Conservation (phyloP, 2,113 vertebrate species). For the Aramus guarauna region DNA sequence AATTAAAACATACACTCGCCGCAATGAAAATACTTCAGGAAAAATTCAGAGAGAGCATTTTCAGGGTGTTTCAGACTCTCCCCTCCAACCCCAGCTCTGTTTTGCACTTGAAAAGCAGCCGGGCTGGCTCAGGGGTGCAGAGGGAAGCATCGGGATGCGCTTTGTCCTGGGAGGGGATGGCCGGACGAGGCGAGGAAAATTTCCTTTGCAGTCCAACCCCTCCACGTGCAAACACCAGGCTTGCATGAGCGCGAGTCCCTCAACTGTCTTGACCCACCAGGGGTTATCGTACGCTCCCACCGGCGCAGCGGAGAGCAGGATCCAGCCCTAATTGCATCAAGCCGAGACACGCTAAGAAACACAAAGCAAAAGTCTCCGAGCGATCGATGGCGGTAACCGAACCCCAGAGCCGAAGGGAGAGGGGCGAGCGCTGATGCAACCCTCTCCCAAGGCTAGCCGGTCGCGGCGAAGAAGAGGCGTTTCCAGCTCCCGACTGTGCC, state of each 20-base stretch:
- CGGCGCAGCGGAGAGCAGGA: background rate
- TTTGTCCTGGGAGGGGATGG: background rate
- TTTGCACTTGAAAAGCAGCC: background rate
- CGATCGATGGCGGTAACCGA: background rate
- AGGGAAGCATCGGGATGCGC: background rate
- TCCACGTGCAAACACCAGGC: background rate
- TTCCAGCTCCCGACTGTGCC: background rate
- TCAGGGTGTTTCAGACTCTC: background rate
- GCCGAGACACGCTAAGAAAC: background rate
- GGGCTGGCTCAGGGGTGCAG: background rate
- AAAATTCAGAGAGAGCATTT: background rate
- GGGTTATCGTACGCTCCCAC: background rate
- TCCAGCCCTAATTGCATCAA: background rate
- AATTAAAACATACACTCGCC: background rate
- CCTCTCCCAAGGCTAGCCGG: background rate
- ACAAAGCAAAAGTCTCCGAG: background rate
- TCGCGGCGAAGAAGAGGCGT: background rate
- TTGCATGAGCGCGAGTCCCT: background rate
- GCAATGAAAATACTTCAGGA: background rate
- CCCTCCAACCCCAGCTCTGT: background rate
- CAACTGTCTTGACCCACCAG: fast-evolving
- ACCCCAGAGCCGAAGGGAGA: background rate
- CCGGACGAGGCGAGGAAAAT: background rate
- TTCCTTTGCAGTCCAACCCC: background rate
- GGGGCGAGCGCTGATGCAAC: background rate